phyloP scores from a whole-genome alignment of 2,888 invertebrate species.

The Dasysyrphus tricinctus region DNA sequence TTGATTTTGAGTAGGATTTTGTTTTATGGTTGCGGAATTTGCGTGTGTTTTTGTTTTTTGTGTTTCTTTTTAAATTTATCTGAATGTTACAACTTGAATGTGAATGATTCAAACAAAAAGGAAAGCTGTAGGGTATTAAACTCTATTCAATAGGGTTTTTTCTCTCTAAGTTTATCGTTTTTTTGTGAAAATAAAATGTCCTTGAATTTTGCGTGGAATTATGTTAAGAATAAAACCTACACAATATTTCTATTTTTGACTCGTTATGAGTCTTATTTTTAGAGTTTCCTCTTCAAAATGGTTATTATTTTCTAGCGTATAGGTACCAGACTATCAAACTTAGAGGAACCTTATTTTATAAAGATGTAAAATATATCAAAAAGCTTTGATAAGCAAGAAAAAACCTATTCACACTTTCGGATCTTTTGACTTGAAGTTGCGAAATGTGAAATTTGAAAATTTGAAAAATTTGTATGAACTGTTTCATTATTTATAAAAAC shows the following conservation, averaged over 20 bases:
- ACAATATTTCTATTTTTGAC: neutral
- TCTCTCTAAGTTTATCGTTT: neutral
- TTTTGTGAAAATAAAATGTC: neutral
- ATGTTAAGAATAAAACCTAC: neutral
- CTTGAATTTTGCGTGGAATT: neutral
- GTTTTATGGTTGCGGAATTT: conserved; percentile 15
- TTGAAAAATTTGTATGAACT: no score
- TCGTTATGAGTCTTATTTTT: neutral
- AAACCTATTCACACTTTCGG: no score
- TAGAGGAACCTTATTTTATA: no score
- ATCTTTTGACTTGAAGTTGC: no score
- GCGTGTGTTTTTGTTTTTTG: neutral
- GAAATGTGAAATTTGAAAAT: no score
- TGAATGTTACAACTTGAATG: conserved; percentile 19
- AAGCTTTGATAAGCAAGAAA: no score
- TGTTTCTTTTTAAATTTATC: neutral
- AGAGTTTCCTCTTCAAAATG: neutral
- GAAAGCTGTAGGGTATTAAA: neutral
- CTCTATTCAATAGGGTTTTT: neutral
- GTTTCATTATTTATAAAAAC: no score
- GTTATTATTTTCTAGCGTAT: neutral
- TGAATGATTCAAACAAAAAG: neutral
- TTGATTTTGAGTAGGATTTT: conserved; percentile 41
- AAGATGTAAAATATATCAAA: no score
- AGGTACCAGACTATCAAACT: no score